A percentile compares a stretch with the other conserved stretches of the same genome.
Conservation (phyloP, 2,888 invertebrate genomes). For the Polymixis lichenea region DNA sequence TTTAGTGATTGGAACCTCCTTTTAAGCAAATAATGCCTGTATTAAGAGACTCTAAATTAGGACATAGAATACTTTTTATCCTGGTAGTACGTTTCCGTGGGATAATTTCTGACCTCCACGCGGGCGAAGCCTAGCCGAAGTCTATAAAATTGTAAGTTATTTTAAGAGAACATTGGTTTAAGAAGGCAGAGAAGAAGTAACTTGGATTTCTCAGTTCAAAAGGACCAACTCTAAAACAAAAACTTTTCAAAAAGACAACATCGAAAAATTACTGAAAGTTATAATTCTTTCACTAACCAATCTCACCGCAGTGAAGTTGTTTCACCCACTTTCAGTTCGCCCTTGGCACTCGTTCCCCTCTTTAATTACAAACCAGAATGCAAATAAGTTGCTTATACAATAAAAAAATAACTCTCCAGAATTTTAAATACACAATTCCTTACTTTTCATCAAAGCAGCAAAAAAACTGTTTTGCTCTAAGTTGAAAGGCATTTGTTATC, state of each 20-base stretch:
- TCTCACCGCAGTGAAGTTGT: conserved; percentile 27
- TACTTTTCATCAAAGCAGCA: conserved; percentile 74
- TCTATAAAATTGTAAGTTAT: not conserved
- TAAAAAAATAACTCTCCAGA: conserved; percentile 74
- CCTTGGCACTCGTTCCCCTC: conserved; percentile 66
- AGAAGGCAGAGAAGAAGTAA: not conserved
- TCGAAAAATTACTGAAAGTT: conserved; percentile 19
- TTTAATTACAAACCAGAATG: conserved; percentile 81
- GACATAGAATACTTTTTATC: no score
- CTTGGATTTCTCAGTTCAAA: not conserved
- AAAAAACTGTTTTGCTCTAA: conserved; percentile 74
- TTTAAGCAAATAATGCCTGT: no score
- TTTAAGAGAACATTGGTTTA: not conserved
- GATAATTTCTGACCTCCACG: no score
- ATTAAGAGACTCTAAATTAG: no score
- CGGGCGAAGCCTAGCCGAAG: no score
- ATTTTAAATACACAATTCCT: conserved; percentile 76
- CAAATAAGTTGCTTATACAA: conserved; percentile 80
- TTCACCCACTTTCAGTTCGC: conserved; percentile 54
- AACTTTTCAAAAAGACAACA: conserved; percentile 10
- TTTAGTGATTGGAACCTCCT: no score
- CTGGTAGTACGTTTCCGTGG: no score
- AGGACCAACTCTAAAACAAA: not conserved
- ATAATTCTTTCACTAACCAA: conserved; percentile 52
- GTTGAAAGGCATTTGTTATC: conserved; percentile 83